phyloP scores from a whole-genome alignment of 2,888 invertebrate genomes.

The Steinernema hermaphroditum region DNA sequence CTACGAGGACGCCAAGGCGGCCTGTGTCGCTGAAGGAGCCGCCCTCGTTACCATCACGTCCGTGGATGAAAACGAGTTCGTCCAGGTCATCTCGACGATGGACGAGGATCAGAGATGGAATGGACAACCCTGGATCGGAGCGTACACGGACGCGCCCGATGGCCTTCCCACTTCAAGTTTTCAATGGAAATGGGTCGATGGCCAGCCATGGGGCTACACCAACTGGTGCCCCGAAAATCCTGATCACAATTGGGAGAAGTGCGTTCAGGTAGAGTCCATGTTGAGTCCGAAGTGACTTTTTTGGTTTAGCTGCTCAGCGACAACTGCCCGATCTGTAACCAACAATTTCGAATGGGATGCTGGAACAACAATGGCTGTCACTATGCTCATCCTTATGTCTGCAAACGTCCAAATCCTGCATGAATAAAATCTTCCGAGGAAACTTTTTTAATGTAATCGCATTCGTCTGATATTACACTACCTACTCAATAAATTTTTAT shows the following conservation, averaged over 20 bases:
- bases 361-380: not conserved
- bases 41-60: not conserved
- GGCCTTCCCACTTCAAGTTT: not conserved
- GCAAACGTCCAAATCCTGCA: no score
- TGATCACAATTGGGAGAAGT: not conserved
- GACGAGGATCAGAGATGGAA: not conserved
- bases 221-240: slow-evolving; percentile 3
- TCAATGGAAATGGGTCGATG: not conserved
- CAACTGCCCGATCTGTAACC: not conserved
- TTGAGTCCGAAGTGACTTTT: not conserved
- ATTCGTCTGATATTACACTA: no score
- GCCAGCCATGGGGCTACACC: not conserved
- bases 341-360: not conserved
- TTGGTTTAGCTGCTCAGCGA: not conserved
- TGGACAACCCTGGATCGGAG: slow-evolving; percentile 4
- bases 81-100: not conserved
- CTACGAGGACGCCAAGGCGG: not conserved
- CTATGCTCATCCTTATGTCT: not conserved
- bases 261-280: not conserved
- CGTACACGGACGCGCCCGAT: not conserved
- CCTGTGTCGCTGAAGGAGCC: not conserved
- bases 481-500: no score
- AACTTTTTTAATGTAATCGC: no score
- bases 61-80: not conserved
- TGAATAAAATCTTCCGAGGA: no score